Conservation (phyloP, 2,888 invertebrate species). For the Aphidoletes aphidimyza region DNA sequence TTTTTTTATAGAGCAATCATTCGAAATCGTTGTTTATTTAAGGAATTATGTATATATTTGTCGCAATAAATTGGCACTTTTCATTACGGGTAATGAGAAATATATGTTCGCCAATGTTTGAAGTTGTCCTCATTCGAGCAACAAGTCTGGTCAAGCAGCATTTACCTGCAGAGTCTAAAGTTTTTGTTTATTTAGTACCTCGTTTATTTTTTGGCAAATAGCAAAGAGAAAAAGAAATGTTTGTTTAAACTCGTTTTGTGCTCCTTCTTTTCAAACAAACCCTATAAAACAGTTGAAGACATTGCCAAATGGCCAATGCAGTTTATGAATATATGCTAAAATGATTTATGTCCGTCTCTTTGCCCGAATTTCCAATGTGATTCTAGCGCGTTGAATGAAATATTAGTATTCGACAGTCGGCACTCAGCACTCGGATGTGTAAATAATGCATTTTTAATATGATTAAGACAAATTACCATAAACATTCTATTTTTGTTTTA, state of each 20-base stretch:
- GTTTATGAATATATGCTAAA: slow-evolving; percentile 4
- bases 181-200: slow-evolving; percentile 46
- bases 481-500: background rate
- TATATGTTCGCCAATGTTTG: no score
- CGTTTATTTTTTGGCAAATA: slow-evolving; percentile 4
- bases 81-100: background rate
- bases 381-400: background rate
- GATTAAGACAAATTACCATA: background rate
- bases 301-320: background rate
- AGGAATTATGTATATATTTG: background rate
- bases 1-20: slow-evolving; percentile 14
- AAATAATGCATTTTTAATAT: background rate
- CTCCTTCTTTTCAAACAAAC: background rate
- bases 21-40: slow-evolving; percentile 13
- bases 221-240: background rate
- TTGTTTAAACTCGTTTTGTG: slow-evolving; percentile 47
- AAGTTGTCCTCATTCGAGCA: no score
- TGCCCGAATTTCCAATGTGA: background rate
- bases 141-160: background rate
- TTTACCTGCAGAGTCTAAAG: background rate
- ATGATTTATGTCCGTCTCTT: background rate
- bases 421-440: no score
- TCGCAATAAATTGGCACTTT: background rate
- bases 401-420: no score
- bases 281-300: background rate